phyloP scores from a whole-genome alignment of 2,888 invertebrate genomes.

The Dexiosoma caninum region DNA sequence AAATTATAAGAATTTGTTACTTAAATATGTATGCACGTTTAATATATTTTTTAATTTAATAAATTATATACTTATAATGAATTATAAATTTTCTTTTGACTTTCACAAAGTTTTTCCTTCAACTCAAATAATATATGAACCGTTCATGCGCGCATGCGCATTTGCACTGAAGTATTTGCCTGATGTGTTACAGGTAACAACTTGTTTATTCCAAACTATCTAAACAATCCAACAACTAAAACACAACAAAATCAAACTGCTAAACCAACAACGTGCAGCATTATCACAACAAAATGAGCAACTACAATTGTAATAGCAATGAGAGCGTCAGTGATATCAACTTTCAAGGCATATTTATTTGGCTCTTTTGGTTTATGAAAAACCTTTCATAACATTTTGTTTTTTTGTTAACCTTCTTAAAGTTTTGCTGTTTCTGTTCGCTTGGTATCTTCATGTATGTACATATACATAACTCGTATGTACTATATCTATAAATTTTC shows the following conservation, averaged over 20 bases:
- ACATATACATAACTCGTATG: too few relatives aligned
- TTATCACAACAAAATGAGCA: conserved; percentile 27
- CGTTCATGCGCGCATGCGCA: conserved; percentile 61
- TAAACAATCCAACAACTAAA: conserved; percentile 27
- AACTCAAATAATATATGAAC: conserved; percentile 33
- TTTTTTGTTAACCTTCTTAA: too few relatives aligned
- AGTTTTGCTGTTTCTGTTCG: too few relatives aligned
- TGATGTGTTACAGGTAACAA: conserved; percentile 60
- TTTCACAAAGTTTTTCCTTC: conserved; percentile 1
- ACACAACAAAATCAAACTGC: conserved; percentile 12
- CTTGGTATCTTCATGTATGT: too few relatives aligned
- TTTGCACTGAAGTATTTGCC: conserved; percentile 56
- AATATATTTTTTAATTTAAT: not conserved
- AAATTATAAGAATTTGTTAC: too few relatives aligned
- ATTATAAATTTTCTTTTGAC: not conserved
- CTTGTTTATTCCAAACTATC: conserved; percentile 26
- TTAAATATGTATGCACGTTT: not conserved
- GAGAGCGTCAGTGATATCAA: too few relatives aligned
- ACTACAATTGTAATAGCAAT: conserved; percentile 10
- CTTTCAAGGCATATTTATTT: too few relatives aligned
- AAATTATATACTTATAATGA: not conserved
- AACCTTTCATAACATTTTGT: too few relatives aligned
- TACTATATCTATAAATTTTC: too few relatives aligned
- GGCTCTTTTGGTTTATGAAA: too few relatives aligned
- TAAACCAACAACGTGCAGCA: conserved; percentile 15